Base-by-base conservation (phyloP, 2,888 invertebrate genomes). In the Eupithecia abbreviata region DNA sequence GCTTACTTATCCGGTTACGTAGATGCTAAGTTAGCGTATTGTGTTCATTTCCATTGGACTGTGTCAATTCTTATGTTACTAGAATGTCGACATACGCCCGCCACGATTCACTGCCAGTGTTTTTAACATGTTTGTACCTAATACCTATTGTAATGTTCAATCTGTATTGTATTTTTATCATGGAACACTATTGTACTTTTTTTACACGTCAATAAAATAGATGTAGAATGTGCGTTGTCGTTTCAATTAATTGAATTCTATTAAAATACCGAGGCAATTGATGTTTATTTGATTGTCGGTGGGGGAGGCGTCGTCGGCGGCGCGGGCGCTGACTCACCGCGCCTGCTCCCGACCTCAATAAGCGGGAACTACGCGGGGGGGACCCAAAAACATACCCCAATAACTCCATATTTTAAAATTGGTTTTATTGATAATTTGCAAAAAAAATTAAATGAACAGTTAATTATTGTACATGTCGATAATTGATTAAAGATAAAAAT, bases 11-110 rank as follows among this genome's bases (percentile, higher is more conserved):
- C 87, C 79, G 84, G 86, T 86, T 85, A 70, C 76, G 74, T 74
- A 83, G 80, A 77, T 73, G 84, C 84, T 87, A 85, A 84, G 86
- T 89, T 88, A 87, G 86, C 85, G 87, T 92, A 92, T 91, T 92
- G 89, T 91, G 91, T 92, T 93, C 89, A 89, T 91, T 92, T 87
- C 85, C 90, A 93, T 88, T 92, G 94, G 96, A 96, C 95, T 96
- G 96, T 95, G 96, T 96, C 96, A 95, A 95, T 96, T 96, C 96
- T 96, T 95, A 92, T 95, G 89, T 91, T 94, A 92, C 95, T 96
- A 96, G 96, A 96, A 96, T 96, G 90, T 95, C 91, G 94, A 95
- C 96, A 96, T 96, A 95, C 89, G 95, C 90, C 94, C 94, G 89
- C 91, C 93, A 91, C 91, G 84, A 90, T 90, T 87, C 91, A 93